Evolutionary conservation across 2,113 vertebrate genomes (phyloP).

Genomic region (Anguilla rostrata): DNA sequence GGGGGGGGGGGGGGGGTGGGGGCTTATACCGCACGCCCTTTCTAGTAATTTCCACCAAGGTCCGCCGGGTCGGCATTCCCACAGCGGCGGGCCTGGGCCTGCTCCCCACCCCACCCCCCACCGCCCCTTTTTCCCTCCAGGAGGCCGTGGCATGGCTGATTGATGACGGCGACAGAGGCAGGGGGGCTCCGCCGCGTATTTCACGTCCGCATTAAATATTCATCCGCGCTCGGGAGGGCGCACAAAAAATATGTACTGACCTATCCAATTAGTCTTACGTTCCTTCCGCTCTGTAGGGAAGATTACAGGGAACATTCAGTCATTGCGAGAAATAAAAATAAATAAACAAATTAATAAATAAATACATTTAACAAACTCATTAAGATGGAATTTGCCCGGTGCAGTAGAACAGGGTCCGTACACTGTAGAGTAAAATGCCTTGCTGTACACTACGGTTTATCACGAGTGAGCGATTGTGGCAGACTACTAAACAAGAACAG

Average conservation of each 20-base stretch:
- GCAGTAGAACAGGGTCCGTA: background rate
- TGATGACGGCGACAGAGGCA: background rate
- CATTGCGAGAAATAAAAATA: background rate
- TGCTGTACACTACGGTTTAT: background rate
- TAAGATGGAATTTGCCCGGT: background rate
- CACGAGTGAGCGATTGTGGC: background rate
- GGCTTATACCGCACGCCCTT: background rate
- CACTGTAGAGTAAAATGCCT: background rate
- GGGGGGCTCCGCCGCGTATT: background rate
- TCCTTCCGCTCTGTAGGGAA: background rate
- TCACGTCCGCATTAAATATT: conserved; percentile 9
- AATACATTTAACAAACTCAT: background rate
- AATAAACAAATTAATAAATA: too few relatives aligned
- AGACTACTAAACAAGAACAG: background rate
- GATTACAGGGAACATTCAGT: background rate
- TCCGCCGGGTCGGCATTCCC: too few relatives aligned
- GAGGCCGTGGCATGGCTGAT: background rate
- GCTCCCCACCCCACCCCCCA: background rate
- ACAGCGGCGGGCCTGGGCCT: background rate
- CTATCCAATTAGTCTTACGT: background rate
- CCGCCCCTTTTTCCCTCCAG: background rate
- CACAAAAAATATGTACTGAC: background rate
- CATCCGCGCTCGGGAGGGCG: background rate
- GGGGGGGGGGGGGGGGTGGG: too few relatives aligned
- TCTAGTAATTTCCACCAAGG: background rate